Evolutionary conservation across 2,888 invertebrate species (phyloP), one percentile per base, ranked within the genome.

Genomic region (Andrena bucephala): DNA sequence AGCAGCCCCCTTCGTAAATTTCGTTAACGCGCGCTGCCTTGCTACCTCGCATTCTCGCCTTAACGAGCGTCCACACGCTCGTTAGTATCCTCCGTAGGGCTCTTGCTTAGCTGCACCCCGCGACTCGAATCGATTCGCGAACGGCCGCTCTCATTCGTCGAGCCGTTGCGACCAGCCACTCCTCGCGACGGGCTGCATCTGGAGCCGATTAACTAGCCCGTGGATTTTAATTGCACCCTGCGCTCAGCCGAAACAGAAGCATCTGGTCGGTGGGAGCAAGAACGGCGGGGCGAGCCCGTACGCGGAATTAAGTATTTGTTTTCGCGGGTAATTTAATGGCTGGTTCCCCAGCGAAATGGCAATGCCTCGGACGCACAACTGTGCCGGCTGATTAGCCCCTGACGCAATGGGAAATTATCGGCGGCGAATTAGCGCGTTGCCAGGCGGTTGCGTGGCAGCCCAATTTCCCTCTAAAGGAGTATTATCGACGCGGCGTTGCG

Each of bases 41-140:
- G 71, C 76, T 66, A 65, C 77, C 87, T 85, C 73, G 82, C 88
- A 87, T 85, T 81, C 87, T 82, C 77, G 84, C 82, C 86, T 90
- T 90, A 90, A 91, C 90, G 90, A 91, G 87, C 86, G 85, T 86
- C 85, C 86, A 86, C 73, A 72, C 77, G 87, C 91, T 90, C 88
- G 91, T 89, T 90, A 89, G 87, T 74, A 81, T 84, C 63, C 70
- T 57, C 73, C 48, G 76, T 57, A 74, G 80, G 65, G 77, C 50
- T 42, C 50, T 50, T 73, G 69, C 71, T 78, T 72, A 84, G 83
- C 60, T 77, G 77, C 82, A 77, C 65, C 88, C 85, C 81, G 82
- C 80, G 81, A 85, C 87, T 85, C 84, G 71, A 80, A 69, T 83
- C 72, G 82, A 87, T 89, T 89, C 87, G 87, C 83, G 85, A 84